Base-by-base conservation (phyloP, 2,797 vertebrate genomes). In the Crenichthys baileyi region DNA sequence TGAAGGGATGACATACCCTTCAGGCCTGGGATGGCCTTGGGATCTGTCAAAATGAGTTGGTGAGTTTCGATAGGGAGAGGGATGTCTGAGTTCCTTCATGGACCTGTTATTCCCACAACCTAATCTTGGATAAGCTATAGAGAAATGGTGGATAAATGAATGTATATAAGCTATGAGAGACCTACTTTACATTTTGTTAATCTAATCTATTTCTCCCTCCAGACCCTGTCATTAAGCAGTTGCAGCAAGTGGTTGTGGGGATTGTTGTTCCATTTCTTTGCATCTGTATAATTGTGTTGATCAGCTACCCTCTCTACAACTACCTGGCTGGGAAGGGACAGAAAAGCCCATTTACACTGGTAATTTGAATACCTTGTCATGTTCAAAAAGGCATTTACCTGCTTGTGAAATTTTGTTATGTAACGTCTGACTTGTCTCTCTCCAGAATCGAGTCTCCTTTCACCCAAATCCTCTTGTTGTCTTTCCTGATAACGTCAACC, bases 141-240 rank as follows among this genome's bases (percentile, higher is more conserved):
- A 44, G 12, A 70, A 70, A n/a, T 5, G 22, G 26, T 44, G 41
- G 22, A 70, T n/a, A 12, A 46, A 46, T 15, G 41, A n/a, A 6
- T 16, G 16, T 53, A 22, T 15, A 24, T 7, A 3, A 46, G n/a
- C 4, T 39, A 1, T 70, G 24, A 24, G 24, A n/a, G n/a, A 6
- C n/a, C 24, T n/a, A 46, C 41, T 70, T 70, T 46, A 46, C 41
- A 16, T 70, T 15, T 46, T 16, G 24, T 46, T 48, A 24, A 67
- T 70, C 39, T 26, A 13, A 48, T 63, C 9, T 24, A 29, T 36
- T 20, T 0, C 39, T 65, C 61, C 41, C 67, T 82, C 20, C 75
- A 95, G 94, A 94, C 36, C 92, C 93, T n/a, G 3, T 85, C 53
- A 81, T 81, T 75, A 86, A 26, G 29, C 90, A 91, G 71, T 70